Evolutionary conservation across 2,888 invertebrate genomes (phyloP).

Genomic region (Cryptosula pallasiana): DNA sequence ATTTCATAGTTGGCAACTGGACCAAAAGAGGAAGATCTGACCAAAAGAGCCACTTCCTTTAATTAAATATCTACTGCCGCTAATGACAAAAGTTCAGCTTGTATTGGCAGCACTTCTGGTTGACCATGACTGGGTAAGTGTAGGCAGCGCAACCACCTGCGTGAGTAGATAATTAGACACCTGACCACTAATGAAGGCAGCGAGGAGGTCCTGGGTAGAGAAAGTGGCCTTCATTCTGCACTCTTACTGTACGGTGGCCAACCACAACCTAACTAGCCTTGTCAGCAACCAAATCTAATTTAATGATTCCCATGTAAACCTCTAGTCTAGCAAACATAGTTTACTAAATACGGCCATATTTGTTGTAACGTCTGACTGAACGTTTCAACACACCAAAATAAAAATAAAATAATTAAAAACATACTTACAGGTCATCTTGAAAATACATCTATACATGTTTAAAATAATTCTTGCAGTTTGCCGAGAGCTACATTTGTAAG

Average conservation of each 20-base stretch:
- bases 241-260: slow-evolving; percentile 5
- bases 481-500: no score
- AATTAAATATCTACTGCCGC: neutral
- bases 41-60: neutral
- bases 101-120: neutral
- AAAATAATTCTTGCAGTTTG: no score
- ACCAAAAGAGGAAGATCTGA: no score
- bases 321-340: no score
- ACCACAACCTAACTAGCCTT: neutral
- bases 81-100: neutral
- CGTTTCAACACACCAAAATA: no score
- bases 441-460: no score
- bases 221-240: neutral
- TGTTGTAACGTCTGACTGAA: no score
- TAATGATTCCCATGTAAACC: neutral
- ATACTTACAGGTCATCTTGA: no score
- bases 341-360: no score
- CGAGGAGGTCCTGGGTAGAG: neutral
- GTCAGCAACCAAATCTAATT: neutral
- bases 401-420: no score
- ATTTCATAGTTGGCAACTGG: no score
- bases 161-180: neutral
- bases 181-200: slow-evolving; percentile 2
- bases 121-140: slow-evolving; percentile 6
- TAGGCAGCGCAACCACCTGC: neutral